Base-by-base conservation (phyloP, 1,140 invertebrate genomes). In the Aporrectodea caliginosa region DNA sequence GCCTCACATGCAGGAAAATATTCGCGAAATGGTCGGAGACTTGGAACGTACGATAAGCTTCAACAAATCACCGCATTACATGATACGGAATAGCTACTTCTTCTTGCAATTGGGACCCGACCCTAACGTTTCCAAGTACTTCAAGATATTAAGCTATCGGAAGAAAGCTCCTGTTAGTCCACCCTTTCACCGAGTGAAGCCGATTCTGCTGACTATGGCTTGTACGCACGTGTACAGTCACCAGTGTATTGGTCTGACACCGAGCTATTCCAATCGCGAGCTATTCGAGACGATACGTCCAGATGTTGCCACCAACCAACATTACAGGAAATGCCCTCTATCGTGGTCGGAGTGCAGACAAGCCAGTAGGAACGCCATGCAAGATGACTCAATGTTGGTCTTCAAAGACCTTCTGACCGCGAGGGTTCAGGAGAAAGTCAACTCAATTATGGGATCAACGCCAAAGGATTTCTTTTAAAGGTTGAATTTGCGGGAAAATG, bases 1-100 rank as follows among this genome's bases (percentile, higher is more conserved):
- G 12, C 83, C 83, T 0, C 68, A 75, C 14, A 82, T 34, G 1
- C 68, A 80, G 0, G n/a, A 12, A 16, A 77, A 77, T 72, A 68
- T 35, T 33, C 35, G 16, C 22, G 75, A 80, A 14, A 29, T 78
- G 35, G n/a, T 80, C 1, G 22, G 43, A 12, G 6, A 58, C 22
- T 58, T 58, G 43, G 43, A 58, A 12, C 6, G 22, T 12, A 58
- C 43, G 22, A 12, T 22, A 70, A 29, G 1, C 14, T 14, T n/a
- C 2, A 77, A 69, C 1, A 14, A 6, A 27, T 29, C 35, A 31
- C 34, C 43, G 14, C n/a, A 32, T 35, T n/a, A n/a, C 16, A 22
- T 35, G 31, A 35, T 43, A 35, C 70, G 78, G 30, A 79, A 79
- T 70, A 68, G 70, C 14, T 79, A 79, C 30, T 79, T 79, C 35